Evolutionary conservation across 2,888 invertebrate genomes (phyloP).

Genomic region (Seira sanloemensis): DNA sequence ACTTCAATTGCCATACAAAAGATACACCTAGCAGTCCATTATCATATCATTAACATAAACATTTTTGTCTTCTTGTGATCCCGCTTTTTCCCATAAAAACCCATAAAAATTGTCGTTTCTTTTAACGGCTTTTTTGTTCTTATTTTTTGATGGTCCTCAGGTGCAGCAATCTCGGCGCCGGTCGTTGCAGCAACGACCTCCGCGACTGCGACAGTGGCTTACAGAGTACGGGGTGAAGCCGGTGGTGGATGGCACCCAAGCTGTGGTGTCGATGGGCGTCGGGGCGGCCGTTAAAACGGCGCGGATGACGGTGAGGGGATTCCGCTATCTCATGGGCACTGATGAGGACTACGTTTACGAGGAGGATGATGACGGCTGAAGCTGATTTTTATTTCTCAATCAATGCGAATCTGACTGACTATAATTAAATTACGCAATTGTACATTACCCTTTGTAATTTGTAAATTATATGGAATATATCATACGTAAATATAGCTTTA

Average conservation of each 20-base stretch:
- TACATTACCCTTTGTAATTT: too few species aligned
- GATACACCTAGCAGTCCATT: too few species aligned
- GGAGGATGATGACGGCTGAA: not conserved
- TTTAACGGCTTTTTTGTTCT: not conserved
- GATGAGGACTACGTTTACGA: too few species aligned
- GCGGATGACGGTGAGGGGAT: not conserved
- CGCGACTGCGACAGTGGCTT: not conserved
- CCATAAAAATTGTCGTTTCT: too few species aligned
- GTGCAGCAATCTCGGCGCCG: not conserved
- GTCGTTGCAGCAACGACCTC: too few species aligned
- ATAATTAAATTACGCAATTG: too few species aligned
- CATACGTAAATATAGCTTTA: too few species aligned
- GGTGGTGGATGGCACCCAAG: not conserved
- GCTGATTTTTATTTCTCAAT: too few species aligned
- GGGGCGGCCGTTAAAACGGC: not conserved
- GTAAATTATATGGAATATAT: too few species aligned
- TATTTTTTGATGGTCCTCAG: not conserved
- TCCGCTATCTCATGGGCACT: not conserved
- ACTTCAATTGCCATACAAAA: too few species aligned
- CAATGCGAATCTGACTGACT: too few species aligned
- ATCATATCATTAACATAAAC: too few species aligned
- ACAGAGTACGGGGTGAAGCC: not conserved
- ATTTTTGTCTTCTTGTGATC: not conserved
- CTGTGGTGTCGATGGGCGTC: not conserved
- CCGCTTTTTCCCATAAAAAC: not conserved